These are phyloP conservation scores for Sitodiplosis mosellana DNA, from an alignment of 1,140 invertebrate genomes.

Conservation along the genomic window DNA sequence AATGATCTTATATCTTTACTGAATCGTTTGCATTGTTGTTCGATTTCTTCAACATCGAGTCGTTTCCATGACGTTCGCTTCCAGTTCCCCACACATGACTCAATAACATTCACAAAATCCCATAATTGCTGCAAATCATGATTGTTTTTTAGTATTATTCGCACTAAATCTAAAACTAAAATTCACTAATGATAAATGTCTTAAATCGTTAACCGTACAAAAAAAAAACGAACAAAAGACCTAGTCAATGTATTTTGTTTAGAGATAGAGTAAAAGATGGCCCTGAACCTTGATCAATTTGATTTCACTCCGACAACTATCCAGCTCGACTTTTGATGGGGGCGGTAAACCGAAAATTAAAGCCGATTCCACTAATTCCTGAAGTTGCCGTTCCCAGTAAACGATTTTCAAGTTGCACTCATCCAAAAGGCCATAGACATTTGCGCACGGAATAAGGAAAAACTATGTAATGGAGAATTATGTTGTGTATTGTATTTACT, in stretches of 20 bases:
- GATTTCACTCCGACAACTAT: not conserved
- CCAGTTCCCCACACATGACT: slow-evolving; percentile 60
- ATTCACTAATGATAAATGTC: no score
- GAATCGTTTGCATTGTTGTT: slow-evolving; percentile 75
- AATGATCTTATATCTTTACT: slow-evolving; percentile 56
- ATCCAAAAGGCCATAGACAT: not conserved
- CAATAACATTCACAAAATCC: slow-evolving; percentile 66
- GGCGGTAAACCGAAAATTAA: not conserved
- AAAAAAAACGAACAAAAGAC: no score
- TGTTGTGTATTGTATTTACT: not conserved
- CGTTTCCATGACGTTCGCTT: slow-evolving; percentile 67
- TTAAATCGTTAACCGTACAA: no score
- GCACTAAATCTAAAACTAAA: no score
- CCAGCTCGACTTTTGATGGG: not conserved
- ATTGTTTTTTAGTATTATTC: no score
- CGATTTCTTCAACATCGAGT: slow-evolving; percentile 74
- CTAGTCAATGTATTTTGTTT: not conserved
- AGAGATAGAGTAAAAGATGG: no score
- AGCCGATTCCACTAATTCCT: not conserved
- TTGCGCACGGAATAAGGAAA: not conserved
- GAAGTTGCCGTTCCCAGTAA: not conserved
- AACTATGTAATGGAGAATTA: slow-evolving; percentile 1
- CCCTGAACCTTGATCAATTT: not conserved
- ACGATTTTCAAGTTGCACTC: not conserved
- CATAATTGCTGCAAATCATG: slow-evolving; percentile 41